A percentile compares a stretch with the other conserved stretches of the same genome.
These are phyloP conservation scores for Yponomeuta sedellus DNA, from an alignment of 2,888 invertebrate species.

Conservation along the genomic window DNA sequence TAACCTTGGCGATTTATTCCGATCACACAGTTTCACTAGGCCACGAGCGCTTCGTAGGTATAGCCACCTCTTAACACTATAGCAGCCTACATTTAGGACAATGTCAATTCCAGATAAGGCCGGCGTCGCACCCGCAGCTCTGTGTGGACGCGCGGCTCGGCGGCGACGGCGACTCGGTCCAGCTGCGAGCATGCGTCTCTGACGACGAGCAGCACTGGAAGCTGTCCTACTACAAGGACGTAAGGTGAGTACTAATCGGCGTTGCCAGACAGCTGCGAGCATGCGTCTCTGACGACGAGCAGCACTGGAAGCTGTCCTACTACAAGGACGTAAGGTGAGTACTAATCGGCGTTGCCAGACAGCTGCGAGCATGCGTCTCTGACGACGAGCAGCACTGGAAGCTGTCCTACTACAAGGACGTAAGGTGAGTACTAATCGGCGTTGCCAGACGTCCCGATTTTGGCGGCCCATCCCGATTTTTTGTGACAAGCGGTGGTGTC, in stretches of 20 bases:
- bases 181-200: conserved; percentile 32
- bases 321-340: conserved; percentile 83
- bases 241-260: conserved; percentile 50
- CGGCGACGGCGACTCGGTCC: conserved; percentile 45
- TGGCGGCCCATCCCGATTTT: too few relatives aligned
- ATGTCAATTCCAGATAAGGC: conserved; percentile 74
- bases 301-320: conserved; percentile 84
- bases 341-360: background rate
- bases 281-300: conserved; percentile 64
- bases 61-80: too few relatives aligned
- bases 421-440: conserved; percentile 50
- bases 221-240: conserved; percentile 89
- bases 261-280: conserved; percentile 29
- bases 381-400: conserved; percentile 79
- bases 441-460: too few relatives aligned
- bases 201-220: conserved; percentile 79
- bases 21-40: too few relatives aligned
- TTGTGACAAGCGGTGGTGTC: too few relatives aligned
- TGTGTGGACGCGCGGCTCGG: conserved; percentile 83
- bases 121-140: conserved; percentile 75
- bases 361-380: conserved; percentile 32
- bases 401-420: conserved; percentile 89
- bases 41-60: too few relatives aligned
- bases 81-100: too few relatives aligned
- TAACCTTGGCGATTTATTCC: too few relatives aligned